phyloP scores from a whole-genome alignment of 2,113 vertebrate species.

The Menura novaehollandiae region DNA sequence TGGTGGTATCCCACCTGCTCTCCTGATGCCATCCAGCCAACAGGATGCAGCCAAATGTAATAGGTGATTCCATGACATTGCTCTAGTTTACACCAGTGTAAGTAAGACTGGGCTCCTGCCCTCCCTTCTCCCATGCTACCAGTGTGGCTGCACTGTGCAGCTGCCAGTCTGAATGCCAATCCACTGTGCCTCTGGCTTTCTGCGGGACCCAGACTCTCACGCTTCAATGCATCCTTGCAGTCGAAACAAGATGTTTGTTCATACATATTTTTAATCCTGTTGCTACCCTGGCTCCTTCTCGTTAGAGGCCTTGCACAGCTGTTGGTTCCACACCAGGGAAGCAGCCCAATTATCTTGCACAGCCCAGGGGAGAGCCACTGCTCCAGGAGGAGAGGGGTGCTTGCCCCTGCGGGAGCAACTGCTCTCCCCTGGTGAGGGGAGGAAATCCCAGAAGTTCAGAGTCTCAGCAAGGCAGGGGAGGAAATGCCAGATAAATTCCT shows the following conservation, averaged over 20 bases:
- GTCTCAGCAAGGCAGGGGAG: background rate
- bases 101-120: background rate
- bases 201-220: background rate
- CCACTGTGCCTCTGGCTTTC: background rate
- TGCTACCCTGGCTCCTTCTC: slow-evolving; percentile 14
- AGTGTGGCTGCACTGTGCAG: background rate
- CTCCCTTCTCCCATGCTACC: background rate
- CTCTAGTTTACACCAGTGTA: background rate
- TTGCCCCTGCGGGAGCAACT: background rate
- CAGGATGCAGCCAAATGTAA: background rate
- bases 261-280: slow-evolving; percentile 29
- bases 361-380: background rate
- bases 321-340: background rate
- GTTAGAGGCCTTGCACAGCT: background rate
- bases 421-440: background rate
- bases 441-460: background rate
- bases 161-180: background rate
- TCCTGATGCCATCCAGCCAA: background rate
- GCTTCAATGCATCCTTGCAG: slow-evolving; percentile 11
- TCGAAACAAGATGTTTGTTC: background rate
- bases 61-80: background rate
- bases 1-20: background rate
- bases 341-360: background rate
- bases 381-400: background rate
- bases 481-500: background rate